Percentiles rank a stretch among this genome's conserved stretches.
Conservation (phyloP, 2,888 invertebrate genomes). For the Chymomyza amoena region DNA sequence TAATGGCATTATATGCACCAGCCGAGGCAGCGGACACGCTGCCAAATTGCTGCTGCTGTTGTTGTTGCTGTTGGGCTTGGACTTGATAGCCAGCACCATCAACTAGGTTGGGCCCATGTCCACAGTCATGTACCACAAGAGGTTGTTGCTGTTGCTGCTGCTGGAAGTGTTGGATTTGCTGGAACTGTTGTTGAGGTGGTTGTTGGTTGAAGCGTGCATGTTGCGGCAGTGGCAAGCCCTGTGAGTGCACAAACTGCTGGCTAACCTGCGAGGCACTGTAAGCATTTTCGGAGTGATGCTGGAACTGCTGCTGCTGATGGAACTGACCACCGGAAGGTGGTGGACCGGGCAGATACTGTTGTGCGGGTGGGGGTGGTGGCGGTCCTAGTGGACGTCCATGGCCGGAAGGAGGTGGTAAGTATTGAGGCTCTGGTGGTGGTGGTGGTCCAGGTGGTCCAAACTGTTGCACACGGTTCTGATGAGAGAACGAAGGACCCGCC, state of each 20-base stretch:
- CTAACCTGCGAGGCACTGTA: conserved; percentile 61
- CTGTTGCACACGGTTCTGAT: conserved; percentile 45
- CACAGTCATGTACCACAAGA: conserved; percentile 73
- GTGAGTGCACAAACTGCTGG: conserved; percentile 63
- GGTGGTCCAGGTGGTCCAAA: conserved; percentile 47
- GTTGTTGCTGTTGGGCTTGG: conserved; percentile 38
- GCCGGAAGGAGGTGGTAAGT: conserved; percentile 42
- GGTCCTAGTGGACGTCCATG: conserved; percentile 28
- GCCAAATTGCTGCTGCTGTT: conserved; percentile 45
- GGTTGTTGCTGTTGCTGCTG: conserved; percentile 50
- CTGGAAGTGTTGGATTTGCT: conserved; percentile 57
- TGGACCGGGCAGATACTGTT: conserved; percentile 56
- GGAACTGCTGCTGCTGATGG: conserved; percentile 40
- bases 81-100: conserved; percentile 63
- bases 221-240: conserved; percentile 67
- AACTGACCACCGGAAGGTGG: conserved; percentile 28
- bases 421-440: conserved; percentile 40
- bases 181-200: conserved; percentile 57
- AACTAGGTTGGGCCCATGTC: conserved; percentile 76
- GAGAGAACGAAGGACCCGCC: conserved; percentile 51
- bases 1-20: conserved; percentile 59
- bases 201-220: conserved; percentile 70
- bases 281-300: conserved; percentile 49
- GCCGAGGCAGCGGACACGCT: conserved; percentile 47
- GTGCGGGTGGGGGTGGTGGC: conserved; percentile 22